Evolutionary conservation across 1,140 invertebrate genomes (phyloP), one percentile per base, ranked within the genome.

Genomic region (Drosophila varians): DNA sequence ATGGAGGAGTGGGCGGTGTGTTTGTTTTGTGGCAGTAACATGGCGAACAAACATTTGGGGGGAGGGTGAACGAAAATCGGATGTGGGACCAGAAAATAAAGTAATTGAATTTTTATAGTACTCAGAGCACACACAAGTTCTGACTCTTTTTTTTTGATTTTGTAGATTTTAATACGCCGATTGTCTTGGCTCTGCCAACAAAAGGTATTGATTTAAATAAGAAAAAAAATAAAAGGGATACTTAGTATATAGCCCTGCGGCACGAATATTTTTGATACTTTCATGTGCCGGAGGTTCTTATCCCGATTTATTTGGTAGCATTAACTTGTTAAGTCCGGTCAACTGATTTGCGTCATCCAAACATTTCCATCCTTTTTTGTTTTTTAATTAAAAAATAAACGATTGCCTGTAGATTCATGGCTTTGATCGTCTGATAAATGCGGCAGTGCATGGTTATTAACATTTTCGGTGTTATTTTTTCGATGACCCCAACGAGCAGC

Each of bases 101-200:
- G 79, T 84, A 84, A 84, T 84, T 84, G 79, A 84, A 84, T 84
- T 84, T 84, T 75, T 54, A 84, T 75, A 68, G 70, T 62, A 45
- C 53, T 42, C 47, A 54, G 26, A 31, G 52, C 45, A 68, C 34
- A 64, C 25, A 60, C 40, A 64, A 75, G 36, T 43, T 43, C 9
- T 23, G 18, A 42, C 12, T 48, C 25, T 42, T 68, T 36, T 62
- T 62, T 19, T 54, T 12, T 31, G 38, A 23, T 46, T 70, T 45
- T 53, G 21, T 26, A 53, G 42, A 38, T 49, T 53, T 62, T 43
- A 71, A 52, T 62, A 8, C 58, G 31, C n/a, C 14, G 42, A 48
- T 64, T 64, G 56, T 64, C 42, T 47, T 61, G 47, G 34, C 48
- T 6, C 3, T 42, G 23, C 11, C 4, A n/a, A 18, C 19, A 42